These are phyloP conservation scores for Porphyrio hochstetteri DNA, from an alignment of 2,113 vertebrate genomes.

Conservation along the genomic window DNA sequence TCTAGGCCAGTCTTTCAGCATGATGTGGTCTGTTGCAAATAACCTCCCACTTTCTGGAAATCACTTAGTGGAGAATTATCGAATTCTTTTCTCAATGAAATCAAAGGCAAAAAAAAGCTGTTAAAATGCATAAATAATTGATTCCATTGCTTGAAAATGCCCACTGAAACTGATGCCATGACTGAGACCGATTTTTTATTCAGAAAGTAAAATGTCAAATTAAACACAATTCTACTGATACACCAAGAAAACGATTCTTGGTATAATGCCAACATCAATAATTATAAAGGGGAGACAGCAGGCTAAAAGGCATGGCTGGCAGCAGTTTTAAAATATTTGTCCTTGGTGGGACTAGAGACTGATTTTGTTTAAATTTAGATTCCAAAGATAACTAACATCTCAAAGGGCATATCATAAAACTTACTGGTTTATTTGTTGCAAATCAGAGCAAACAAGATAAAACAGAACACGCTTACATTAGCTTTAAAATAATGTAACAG, in stretches of 20 bases:
- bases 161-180: not conserved
- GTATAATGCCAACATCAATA: slow-evolving; percentile 24
- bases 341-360: not conserved
- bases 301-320: slow-evolving; percentile 8
- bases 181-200: not conserved
- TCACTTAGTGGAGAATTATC: not conserved
- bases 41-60: not conserved
- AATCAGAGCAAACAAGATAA: not conserved
- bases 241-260: not conserved
- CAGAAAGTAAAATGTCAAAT: slow-evolving; percentile 29
- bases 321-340: slow-evolving; percentile 35
- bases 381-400: slow-evolving; percentile 18
- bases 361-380: slow-evolving; percentile 9
- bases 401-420: not conserved
- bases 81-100: not conserved
- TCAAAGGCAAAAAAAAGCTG: slow-evolving; percentile 1
- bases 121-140: not conserved
- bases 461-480: not conserved
- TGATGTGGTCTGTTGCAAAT: not conserved
- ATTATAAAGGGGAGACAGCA: slow-evolving; percentile 3
- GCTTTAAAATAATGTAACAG: not conserved
- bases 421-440: not conserved
- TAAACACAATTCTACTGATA: slow-evolving; percentile 4
- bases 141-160: slow-evolving; percentile 12
- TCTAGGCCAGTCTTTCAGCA: not conserved